Evolutionary conservation across 2,888 invertebrate species (phyloP).

Genomic region (Platerodrilus igneus): DNA sequence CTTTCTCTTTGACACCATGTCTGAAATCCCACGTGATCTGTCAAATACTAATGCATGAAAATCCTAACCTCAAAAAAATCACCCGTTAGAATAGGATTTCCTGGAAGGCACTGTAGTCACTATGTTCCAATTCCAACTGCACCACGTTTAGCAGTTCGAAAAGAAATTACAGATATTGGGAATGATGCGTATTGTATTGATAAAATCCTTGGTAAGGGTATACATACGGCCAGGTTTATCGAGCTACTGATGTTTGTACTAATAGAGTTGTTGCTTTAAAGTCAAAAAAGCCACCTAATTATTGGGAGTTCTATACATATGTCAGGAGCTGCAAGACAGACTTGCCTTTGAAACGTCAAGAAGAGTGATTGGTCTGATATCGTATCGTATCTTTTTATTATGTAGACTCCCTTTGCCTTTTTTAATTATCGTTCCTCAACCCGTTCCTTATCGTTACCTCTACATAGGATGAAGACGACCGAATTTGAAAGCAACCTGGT

Average conservation of each 20-base stretch:
- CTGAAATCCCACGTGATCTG: too few relatives aligned
- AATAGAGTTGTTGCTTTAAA: slow-evolving; percentile 69
- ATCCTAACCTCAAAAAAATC: too few relatives aligned
- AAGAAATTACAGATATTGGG: slow-evolving; percentile 45
- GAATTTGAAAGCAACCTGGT: too few relatives aligned
- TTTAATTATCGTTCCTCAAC: too few relatives aligned
- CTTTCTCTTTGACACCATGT: too few relatives aligned
- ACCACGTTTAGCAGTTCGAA: slow-evolving; percentile 50
- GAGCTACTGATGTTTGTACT: slow-evolving; percentile 57
- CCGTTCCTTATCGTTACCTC: too few relatives aligned
- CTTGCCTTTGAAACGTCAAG: too few relatives aligned
- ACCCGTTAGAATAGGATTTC: slow-evolving; percentile 71
- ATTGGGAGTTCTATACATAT: slow-evolving; percentile 95
- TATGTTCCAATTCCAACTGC: slow-evolving; percentile 55
- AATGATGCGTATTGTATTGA: slow-evolving; percentile 56
- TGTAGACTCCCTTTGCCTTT: too few relatives aligned
- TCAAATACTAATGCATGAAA: too few relatives aligned
- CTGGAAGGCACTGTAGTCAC: slow-evolving; percentile 49
- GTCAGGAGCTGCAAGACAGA: slow-evolving; percentile 75
- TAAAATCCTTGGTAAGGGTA: slow-evolving; percentile 75
- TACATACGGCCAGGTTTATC: slow-evolving; percentile 77
- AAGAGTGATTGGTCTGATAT: too few relatives aligned
- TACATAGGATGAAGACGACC: too few relatives aligned
- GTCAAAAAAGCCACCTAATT: slow-evolving; percentile 81
- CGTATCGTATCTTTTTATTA: too few relatives aligned